A percentile compares a stretch with the other conserved stretches of the same genome.
Evolutionary conservation across 2,113 vertebrate genomes (phyloP).

Genomic region (Thunnus thynnus): DNA sequence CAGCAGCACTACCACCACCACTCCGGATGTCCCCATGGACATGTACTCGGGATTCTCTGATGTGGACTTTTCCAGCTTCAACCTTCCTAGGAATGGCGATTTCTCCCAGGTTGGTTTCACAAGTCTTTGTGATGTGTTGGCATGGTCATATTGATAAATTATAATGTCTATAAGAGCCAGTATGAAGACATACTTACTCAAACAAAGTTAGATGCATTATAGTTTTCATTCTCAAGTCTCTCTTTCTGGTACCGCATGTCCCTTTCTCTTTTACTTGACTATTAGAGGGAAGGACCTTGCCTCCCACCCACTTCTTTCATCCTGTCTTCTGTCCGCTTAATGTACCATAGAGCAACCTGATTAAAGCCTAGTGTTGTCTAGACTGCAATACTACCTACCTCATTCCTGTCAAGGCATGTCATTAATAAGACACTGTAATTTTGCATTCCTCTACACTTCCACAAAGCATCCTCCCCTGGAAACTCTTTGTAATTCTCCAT

Average conservation of each 20-base stretch:
- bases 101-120: constrained; percentile 80
- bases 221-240: not conserved
- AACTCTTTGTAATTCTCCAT: not conserved
- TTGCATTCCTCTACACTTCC: not conserved
- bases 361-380: constrained; percentile 72
- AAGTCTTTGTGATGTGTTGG: not conserved
- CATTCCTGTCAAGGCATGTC: constrained; percentile 62
- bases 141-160: not conserved
- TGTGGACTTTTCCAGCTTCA: constrained; percentile 74
- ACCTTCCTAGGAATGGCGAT: constrained; percentile 77
- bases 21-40: constrained; percentile 82
- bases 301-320: constrained; percentile 53
- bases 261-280: not conserved
- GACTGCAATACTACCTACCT: constrained; percentile 53
- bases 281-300: constrained; percentile 14
- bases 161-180: not conserved
- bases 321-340: constrained; percentile 34
- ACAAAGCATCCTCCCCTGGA: not conserved
- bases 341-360: constrained; percentile 50
- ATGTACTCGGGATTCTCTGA: constrained; percentile 76
- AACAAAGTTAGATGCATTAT: not conserved
- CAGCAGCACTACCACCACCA: constrained; percentile 74
- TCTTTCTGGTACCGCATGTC: constrained; percentile 3
- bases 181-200: constrained; percentile 1
- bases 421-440: constrained; percentile 55